phyloP scores from a whole-genome alignment of 30 jellyfish, hydroid and myxozoan genomes.

The Phacellophora camtschatica region DNA sequence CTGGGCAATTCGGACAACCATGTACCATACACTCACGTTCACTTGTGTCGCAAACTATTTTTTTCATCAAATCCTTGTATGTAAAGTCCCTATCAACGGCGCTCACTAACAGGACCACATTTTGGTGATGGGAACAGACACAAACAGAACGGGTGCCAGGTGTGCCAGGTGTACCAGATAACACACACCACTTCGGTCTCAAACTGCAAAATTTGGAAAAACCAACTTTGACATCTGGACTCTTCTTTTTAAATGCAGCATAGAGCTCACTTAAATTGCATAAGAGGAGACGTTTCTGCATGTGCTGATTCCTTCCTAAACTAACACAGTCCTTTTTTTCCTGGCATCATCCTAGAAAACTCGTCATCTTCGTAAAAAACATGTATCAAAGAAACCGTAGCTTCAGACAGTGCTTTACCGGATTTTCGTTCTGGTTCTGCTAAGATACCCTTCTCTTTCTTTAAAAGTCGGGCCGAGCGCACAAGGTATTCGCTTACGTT shows the following conservation, averaged over 20 bases:
- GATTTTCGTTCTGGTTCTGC: constrained; percentile 4
- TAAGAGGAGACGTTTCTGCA: constrained; percentile 50
- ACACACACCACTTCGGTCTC: constrained; percentile 74
- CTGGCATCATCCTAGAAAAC: constrained; percentile 52
- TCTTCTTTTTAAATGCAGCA: constrained; percentile 33
- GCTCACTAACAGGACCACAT: constrained; percentile 21
- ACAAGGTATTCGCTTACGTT: constrained; percentile 34
- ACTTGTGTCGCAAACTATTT: constrained; percentile 32
- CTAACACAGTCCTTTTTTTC: constrained; percentile 70
- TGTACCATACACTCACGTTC: constrained; percentile 56
- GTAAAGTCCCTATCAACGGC: constrained; percentile 36
- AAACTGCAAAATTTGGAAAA: constrained; percentile 59
- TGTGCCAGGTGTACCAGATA: constrained; percentile 64
- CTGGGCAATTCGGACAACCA: constrained; percentile 50
- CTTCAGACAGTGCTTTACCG: not conserved
- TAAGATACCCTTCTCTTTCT: constrained; percentile 30
- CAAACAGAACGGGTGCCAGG: constrained; percentile 80
- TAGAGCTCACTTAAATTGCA: constrained; percentile 41
- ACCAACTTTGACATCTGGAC: constrained; percentile 45
- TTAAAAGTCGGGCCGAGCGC: constrained; percentile 17
- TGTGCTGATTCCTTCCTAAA: constrained; percentile 21
- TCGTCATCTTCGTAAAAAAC: constrained; percentile 37
- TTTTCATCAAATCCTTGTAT: constrained; percentile 35
- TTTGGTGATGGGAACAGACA: constrained; percentile 68
- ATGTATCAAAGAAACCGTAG: not conserved